These are phyloP conservation scores for Polyommatus iphigenia DNA, from an alignment of 2,888 invertebrate genomes.

Conservation along the genomic window DNA sequence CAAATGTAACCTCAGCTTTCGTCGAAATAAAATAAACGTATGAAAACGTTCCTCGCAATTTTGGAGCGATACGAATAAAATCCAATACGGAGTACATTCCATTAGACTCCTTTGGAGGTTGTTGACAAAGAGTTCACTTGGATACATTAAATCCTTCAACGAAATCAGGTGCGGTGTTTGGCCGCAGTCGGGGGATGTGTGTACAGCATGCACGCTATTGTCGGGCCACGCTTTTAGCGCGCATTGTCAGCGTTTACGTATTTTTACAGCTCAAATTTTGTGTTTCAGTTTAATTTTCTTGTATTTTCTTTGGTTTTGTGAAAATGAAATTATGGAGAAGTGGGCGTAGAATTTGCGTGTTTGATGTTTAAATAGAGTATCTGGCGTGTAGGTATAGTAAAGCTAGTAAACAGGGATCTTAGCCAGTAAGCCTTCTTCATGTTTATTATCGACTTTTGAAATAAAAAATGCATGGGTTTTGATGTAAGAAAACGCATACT, in stretches of 20 bases:
- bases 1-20: not conserved
- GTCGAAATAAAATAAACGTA: not conserved
- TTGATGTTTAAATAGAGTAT: too few relatives aligned
- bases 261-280: not conserved
- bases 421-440: too few relatives aligned
- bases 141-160: constrained; percentile 24
- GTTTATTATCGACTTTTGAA: too few relatives aligned
- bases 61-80: constrained; percentile 3
- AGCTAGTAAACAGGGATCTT: too few relatives aligned
- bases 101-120: constrained; percentile 21
- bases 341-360: too few relatives aligned
- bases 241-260: not conserved
- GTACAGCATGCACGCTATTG: not conserved
- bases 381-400: too few relatives aligned
- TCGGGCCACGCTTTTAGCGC: not conserved
- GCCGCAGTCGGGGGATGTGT: not conserved
- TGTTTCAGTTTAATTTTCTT: not conserved
- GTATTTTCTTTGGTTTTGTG: too few relatives aligned
- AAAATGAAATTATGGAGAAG: too few relatives aligned
- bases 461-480: too few relatives aligned
- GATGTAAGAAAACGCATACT: too few relatives aligned
- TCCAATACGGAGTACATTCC: constrained; percentile 12
- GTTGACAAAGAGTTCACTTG: constrained; percentile 25
- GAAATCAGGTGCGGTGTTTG: constrained; percentile 24
- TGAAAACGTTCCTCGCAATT: not conserved